Base-by-base conservation (phyloP, 2,888 invertebrate genomes). In the Lycocerus yunnanus region DNA sequence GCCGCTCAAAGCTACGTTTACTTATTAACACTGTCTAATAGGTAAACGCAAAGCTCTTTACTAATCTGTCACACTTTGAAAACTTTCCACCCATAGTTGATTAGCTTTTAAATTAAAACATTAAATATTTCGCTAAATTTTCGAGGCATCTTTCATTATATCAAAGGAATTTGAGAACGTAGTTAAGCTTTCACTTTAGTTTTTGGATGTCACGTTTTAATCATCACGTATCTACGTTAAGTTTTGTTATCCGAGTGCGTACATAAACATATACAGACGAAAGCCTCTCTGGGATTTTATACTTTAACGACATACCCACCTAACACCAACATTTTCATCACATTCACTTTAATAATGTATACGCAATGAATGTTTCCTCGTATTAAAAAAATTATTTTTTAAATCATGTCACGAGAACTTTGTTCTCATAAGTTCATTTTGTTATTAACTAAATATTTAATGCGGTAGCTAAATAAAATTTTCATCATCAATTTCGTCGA, bases 1-100 rank as follows among this genome's bases (percentile, higher is more conserved):
- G 74, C 74, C 76, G 67, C 76, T 74, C 76, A 74, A 74, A 73
- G 75, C 75, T 73, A 73, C 77, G 72, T 75, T 77, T 75, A 75
- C 77, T 77, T 77, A 77, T 77, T 77, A 77, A 77, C 77, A 70
- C 71, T 73, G 68, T 71, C 71, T 75, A 75, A 75, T 77, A 77
- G 75, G 77, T 75, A 75, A 70, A 77, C 72, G 75, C 69, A 74
- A 68, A 72, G 73, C 74, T 76, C 71, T 74, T 76, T 74, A 72
- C 71, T 71, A 74, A 76, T 76, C 73, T 76, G 72, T 76, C 74
- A 76, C 76, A 74, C 69, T 76, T 76, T 76, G 60, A 72, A 74
- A 76, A 75, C 72, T 73, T 74, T 76, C 69, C 43, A 63, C 71
- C 59, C 74, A 74, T 74, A 69, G 69, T 76, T 76, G 74, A 76